Evolutionary conservation across 2,888 invertebrate genomes (phyloP), one percentile per base, ranked within the genome.

Genomic region (Polydrusus tereticollis): DNA sequence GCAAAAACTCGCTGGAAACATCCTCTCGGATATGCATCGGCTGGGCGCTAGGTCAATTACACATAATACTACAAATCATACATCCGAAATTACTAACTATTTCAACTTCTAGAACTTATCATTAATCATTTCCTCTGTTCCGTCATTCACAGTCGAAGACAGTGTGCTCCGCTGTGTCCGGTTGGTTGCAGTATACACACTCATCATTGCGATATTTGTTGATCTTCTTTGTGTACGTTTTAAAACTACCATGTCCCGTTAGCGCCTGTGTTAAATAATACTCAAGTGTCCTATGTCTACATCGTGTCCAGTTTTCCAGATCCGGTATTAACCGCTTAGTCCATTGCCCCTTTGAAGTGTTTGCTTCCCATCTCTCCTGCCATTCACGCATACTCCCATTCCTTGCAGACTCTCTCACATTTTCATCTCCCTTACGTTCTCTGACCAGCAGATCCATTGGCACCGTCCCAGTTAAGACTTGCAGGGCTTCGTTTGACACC

Each of bases 361-460:
- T 2, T 7, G 2, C 12, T 4, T 36, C 36, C 36, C 36, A 36
- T 10, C 12, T 12, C 5, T 36, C 12, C 12, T 36, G 36, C 36
- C 36, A 12, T 2, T 2, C 12, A 10, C 2, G 2, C 2, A 36
- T 7, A 12, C 8, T n/a, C n/a, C n/a, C n/a, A 4, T 10, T 10
- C 10, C 2, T 36, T 12, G 2, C 36, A 10, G 36, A 10, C 36
- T 12, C 12, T 7, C 7, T 5, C 26, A 5, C 26, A 12, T 36
- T 12, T 36, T 10, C 10, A 10, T 10, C 10, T 2, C 12, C 8
- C 36, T 10, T 36, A 10, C 36, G 5, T 36, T 36, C 36, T 12
- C 6, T 10, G 10, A 12, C 36, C 12, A 12, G 5, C 2, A 74
- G 50, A 5, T 72, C 52, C 0, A 76, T 64, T 14, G 76, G 74